Conservation (phyloP, 2,888 invertebrate genomes). For the Xestoiulus laeticollis region DNA sequence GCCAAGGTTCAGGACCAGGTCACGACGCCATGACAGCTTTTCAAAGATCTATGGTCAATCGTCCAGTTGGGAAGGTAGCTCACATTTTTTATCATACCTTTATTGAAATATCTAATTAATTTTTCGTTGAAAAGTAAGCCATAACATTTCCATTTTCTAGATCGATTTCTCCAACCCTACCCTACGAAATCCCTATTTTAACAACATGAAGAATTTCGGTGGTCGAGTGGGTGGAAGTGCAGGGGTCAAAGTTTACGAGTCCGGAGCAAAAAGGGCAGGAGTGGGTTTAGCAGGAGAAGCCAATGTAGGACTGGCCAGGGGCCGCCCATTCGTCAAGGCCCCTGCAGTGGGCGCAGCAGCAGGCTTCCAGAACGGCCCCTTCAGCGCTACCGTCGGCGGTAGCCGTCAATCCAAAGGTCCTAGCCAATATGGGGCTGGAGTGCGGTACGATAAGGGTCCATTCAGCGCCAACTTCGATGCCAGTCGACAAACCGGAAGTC, state of each 20-base stretch:
- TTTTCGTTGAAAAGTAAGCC: no score
- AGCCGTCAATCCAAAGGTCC: neutral
- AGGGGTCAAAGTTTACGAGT: conserved; percentile 45
- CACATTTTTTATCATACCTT: no score
- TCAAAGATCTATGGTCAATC: neutral
- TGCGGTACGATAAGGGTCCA: neutral
- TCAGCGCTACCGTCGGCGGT: conserved; percentile 39
- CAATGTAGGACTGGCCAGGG: neutral
- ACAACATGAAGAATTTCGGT: conserved; percentile 49
- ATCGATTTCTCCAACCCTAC: conserved; percentile 34
- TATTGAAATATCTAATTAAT: no score
- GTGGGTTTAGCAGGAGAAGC: conserved; percentile 7
- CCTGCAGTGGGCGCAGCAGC: conserved; percentile 39
- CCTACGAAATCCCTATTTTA: neutral
- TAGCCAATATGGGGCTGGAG: neutral
- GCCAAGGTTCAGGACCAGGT: neutral
- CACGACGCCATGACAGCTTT: neutral
- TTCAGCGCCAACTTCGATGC: neutral
- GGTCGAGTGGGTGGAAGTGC: conserved; percentile 36
- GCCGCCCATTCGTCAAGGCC: neutral
- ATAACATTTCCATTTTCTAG: neutral
- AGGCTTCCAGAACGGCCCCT: conserved; percentile 5
- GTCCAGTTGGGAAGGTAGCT: conserved; percentile 18
- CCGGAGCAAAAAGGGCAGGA: conserved; percentile 43
- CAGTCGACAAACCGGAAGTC: neutral